A percentile compares a stretch with the other conserved stretches of the same genome.
Conservation (phyloP, 1,140 invertebrate genomes). For the Cotesia chilonis region DNA sequence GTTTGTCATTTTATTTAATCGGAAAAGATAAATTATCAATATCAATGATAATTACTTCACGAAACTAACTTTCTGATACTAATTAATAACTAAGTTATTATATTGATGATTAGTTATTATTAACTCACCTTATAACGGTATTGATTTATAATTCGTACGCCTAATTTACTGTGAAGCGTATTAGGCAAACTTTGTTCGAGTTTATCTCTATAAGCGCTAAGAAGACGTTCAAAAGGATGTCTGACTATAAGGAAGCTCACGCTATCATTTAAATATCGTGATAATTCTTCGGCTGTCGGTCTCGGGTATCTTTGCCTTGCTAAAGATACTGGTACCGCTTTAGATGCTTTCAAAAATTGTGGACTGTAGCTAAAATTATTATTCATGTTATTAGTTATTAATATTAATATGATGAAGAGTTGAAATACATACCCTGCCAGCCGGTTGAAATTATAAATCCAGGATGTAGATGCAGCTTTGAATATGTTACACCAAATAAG, state of each 20-base stretch:
- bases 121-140: constrained; percentile 70
- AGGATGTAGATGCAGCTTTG: constrained; percentile 86
- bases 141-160: constrained; percentile 76
- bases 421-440: constrained; percentile 72
- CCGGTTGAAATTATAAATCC: constrained; percentile 90
- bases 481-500: constrained; percentile 88
- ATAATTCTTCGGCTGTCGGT: constrained; percentile 73
- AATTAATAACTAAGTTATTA: constrained; percentile 2
- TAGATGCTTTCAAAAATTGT: constrained; percentile 78
- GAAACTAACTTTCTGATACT: too few relatives aligned
- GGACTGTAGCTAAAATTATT: constrained; percentile 70
- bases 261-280: constrained; percentile 72
- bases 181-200: constrained; percentile 82
- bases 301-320: constrained; percentile 81
- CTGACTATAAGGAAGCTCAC: constrained; percentile 86
- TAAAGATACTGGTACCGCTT: constrained; percentile 78
- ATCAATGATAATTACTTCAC: too few relatives aligned
- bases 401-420: too few relatives aligned
- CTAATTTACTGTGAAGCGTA: constrained; percentile 82
- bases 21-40: neutral
- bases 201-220: constrained; percentile 91
- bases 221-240: constrained; percentile 87
- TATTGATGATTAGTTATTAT: constrained; percentile 8
- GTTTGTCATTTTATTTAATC: neutral
- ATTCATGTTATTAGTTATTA: too few relatives aligned